Evolutionary conservation across 92 coral and sea anemone genomes (phyloP).

Genomic region (Desmophyllum pertusum): DNA sequence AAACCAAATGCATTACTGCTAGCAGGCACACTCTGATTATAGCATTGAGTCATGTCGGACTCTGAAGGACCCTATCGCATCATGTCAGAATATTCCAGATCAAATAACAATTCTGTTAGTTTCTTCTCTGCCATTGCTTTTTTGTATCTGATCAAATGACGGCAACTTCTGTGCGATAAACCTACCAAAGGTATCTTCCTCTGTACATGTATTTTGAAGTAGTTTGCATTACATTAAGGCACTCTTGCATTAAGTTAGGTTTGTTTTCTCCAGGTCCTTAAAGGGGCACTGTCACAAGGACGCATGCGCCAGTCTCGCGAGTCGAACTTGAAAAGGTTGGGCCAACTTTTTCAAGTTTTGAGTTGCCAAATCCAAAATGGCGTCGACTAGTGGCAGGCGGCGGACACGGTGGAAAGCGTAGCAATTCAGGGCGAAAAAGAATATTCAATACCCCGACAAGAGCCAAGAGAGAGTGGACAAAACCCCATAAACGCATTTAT

Average conservation of each 20-base stretch:
- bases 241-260: neutral
- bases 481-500: no score
- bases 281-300: no score
- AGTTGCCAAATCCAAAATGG: no score
- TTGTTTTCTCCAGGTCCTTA: neutral
- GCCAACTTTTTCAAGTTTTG: no score
- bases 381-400: no score
- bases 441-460: no score
- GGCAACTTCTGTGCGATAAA: neutral
- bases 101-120: no score
- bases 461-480: no score
- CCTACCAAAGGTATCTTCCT: neutral
- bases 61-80: neutral
- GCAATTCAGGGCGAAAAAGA: no score
- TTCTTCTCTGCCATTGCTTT: neutral
- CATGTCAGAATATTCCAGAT: neutral
- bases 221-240: constrained; percentile 3
- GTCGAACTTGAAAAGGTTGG: no score
- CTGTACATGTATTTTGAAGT: neutral
- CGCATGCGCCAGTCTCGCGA: no score
- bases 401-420: no score
- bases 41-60: neutral
- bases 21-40: neutral
- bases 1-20: constrained; percentile 3
- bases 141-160: neutral